phyloP scores from a whole-genome alignment of 1,140 invertebrate genomes.

The Paraescarpia echinospica region DNA sequence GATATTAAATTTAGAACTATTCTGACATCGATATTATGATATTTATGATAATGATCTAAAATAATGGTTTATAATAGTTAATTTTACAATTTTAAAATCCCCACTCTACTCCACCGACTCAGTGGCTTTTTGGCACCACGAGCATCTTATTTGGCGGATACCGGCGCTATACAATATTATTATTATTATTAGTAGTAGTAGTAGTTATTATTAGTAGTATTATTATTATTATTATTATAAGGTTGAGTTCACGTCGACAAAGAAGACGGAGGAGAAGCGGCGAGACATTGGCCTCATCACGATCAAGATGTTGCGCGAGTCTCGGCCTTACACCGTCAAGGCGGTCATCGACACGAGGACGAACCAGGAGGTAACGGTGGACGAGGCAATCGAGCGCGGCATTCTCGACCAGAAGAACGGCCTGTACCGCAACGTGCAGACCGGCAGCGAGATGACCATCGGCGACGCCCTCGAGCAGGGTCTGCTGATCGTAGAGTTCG shows the following conservation, averaged over 20 bases:
- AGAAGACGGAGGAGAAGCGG: conserved; percentile 29
- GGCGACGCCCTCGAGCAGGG: conserved; percentile 30
- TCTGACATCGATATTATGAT: too few species aligned
- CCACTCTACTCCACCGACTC: too few species aligned
- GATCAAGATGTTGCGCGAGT: conserved; percentile 25
- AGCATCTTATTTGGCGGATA: too few species aligned
- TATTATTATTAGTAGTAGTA: too few species aligned
- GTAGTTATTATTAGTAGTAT: too few species aligned
- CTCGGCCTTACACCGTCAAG: conserved; percentile 28
- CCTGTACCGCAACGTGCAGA: conserved; percentile 21
- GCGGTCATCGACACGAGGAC: conserved; percentile 24
- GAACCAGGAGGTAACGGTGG: conserved; percentile 20
- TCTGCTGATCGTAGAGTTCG: conserved; percentile 28
- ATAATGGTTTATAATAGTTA: too few species aligned
- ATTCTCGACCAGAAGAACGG: conserved; percentile 26
- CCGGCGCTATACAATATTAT: neutral
- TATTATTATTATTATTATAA: too few species aligned
- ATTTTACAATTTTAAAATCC: too few species aligned
- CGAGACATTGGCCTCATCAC: conserved; percentile 30
- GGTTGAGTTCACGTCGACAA: conserved; percentile 26
- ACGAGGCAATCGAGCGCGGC: conserved; percentile 23
- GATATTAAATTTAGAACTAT: too few species aligned
- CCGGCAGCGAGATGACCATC: conserved; percentile 6
- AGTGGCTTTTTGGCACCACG: too few species aligned
- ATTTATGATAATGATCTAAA: too few species aligned